Evolutionary conservation across 2,113 vertebrate species (phyloP).

Genomic region (Halichoerus grypus): DNA sequence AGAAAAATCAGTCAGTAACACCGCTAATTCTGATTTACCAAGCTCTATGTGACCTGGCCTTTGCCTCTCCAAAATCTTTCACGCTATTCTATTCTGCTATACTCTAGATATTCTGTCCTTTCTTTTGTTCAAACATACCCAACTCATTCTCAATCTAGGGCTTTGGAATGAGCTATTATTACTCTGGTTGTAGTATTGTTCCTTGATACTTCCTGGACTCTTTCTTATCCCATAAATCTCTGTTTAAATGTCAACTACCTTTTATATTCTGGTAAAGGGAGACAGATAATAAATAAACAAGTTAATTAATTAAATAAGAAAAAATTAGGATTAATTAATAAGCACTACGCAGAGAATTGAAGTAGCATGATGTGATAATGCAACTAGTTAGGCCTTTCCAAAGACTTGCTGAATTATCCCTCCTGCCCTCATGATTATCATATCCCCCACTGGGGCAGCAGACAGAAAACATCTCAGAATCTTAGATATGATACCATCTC

Average conservation of each 20-base stretch:
- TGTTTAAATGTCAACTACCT: neutral
- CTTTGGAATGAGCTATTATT: neutral
- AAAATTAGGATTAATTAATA: neutral
- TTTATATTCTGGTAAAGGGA: neutral
- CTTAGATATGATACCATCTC: neutral
- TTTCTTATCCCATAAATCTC: slow-evolving; percentile 32
- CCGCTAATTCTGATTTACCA: neutral
- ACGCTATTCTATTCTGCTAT: neutral
- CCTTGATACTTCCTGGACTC: neutral
- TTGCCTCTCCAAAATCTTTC: neutral
- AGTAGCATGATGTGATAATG: neutral
- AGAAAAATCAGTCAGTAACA: neutral
- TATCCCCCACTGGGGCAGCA: neutral
- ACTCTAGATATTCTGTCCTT: neutral
- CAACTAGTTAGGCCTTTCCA: neutral
- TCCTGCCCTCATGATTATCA: neutral
- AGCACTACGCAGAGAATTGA: neutral
- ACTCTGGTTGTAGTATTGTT: neutral
- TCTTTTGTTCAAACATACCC: neutral
- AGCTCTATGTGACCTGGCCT: neutral
- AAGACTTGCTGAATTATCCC: neutral
- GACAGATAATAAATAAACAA: neutral
- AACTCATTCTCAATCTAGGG: neutral
- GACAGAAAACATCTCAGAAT: neutral
- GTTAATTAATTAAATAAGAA: neutral